These are phyloP conservation scores for Cephus pulcher DNA, from an alignment of 2,888 invertebrate genomes.

Conservation along the genomic window DNA sequence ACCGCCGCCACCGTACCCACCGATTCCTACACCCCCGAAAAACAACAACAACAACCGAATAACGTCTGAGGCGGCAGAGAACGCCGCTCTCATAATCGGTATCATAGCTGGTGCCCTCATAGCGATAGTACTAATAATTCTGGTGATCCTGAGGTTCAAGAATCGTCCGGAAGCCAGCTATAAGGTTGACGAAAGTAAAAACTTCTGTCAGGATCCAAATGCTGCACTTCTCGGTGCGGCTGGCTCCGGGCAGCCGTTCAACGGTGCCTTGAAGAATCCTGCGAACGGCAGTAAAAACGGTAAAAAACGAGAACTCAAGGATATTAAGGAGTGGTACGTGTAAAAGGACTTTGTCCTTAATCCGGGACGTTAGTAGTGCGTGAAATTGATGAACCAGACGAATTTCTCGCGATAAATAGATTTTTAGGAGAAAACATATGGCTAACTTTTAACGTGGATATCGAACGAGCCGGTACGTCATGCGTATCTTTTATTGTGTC, in stretches of 20 bases:
- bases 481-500: background rate
- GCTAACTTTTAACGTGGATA: background rate
- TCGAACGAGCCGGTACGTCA: background rate
- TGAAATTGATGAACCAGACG: background rate
- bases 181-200: conserved; percentile 89
- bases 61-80: conserved; percentile 78
- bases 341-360: conserved; percentile 65
- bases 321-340: conserved; percentile 97
- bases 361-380: background rate
- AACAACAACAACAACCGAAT: conserved; percentile 64
- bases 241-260: conserved; percentile 66
- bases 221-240: conserved; percentile 79
- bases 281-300: conserved; percentile 66
- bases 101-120: conserved; percentile 93
- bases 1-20: conserved; percentile 56
- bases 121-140: conserved; percentile 88
- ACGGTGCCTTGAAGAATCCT: conserved; percentile 57
- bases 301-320: conserved; percentile 84
- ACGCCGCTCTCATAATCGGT: conserved; percentile 83
- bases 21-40: conserved; percentile 61
- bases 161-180: conserved; percentile 90
- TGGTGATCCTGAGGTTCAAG: conserved; percentile 89
- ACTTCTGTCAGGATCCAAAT: conserved; percentile 82
- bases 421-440: background rate
- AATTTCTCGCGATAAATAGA: background rate